phyloP scores from a whole-genome alignment of 2,888 invertebrate genomes.

The Drosophila prostipennis region DNA sequence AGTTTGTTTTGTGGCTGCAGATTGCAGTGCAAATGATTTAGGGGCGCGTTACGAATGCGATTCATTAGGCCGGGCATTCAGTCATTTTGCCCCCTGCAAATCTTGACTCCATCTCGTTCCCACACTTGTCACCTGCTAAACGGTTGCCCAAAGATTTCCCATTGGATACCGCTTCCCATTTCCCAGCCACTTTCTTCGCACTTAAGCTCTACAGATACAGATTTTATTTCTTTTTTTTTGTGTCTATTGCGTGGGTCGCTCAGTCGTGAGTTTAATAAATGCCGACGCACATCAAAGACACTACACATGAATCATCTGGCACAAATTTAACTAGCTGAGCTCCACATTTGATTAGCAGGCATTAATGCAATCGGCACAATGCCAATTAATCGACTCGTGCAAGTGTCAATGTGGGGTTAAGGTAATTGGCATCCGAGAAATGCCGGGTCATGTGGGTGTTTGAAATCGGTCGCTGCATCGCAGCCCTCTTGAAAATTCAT shows the following conservation, averaged over 20 bases:
- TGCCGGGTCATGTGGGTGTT: constrained; percentile 31
- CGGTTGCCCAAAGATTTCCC: constrained; percentile 49
- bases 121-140: constrained; percentile 51
- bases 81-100: constrained; percentile 22
- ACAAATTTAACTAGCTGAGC: constrained; percentile 28
- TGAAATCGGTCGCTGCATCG: constrained; percentile 2
- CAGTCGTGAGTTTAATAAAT: constrained; percentile 46
- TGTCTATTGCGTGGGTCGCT: constrained; percentile 33
- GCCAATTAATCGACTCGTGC: constrained; percentile 67
- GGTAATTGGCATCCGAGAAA: constrained; percentile 27
- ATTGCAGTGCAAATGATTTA: constrained; percentile 57
- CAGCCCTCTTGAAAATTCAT: constrained; percentile 23
- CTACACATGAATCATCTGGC: constrained; percentile 31
- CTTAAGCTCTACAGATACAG: neutral
- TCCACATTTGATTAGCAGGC: constrained; percentile 61
- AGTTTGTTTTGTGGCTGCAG: constrained; percentile 45
- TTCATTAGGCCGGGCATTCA: constrained; percentile 34
- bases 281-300: constrained; percentile 4
- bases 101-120: constrained; percentile 30
- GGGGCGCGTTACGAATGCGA: constrained; percentile 44
- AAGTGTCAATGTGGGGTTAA: constrained; percentile 52
- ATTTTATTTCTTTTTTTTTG: constrained; percentile 51
- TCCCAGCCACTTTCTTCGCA: constrained; percentile 38
- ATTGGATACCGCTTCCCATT: constrained; percentile 17
- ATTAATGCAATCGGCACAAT: constrained; percentile 66